Conservation (phyloP, 2,113 vertebrate genomes). For the Gracilinanus agilis region DNA sequence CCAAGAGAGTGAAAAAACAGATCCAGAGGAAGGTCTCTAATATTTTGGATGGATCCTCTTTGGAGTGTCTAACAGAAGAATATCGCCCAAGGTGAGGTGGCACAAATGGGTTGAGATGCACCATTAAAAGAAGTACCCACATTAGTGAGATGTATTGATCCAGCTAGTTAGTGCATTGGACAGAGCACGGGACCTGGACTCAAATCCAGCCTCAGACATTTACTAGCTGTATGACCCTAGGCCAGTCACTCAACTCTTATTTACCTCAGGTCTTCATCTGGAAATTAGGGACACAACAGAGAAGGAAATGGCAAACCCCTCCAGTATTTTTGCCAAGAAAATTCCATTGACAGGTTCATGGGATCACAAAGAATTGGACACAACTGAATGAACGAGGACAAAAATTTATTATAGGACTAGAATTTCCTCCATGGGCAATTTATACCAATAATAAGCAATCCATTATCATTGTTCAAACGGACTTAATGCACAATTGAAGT, state of each 20-base stretch:
- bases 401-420: neutral
- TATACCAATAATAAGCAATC: neutral
- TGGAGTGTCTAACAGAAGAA: neutral
- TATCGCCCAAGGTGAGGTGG: neutral
- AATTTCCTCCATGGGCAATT: neutral
- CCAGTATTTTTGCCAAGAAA: neutral
- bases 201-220: neutral
- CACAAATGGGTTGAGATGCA: neutral
- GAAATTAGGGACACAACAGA: neutral
- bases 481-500: constrained; percentile 72
- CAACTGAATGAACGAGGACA: neutral
- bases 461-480: constrained; percentile 6
- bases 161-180: neutral
- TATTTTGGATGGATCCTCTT: neutral
- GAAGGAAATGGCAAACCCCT: neutral
- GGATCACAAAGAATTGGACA: neutral
- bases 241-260: neutral
- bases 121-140: neutral
- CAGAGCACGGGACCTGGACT: neutral
- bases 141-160: neutral
- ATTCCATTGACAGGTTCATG: neutral
- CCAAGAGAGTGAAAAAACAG: neutral
- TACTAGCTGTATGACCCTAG: neutral
- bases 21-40: neutral
- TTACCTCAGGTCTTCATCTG: neutral